phyloP scores from a whole-genome alignment of 2,113 vertebrate species.

The Mystacornis crossleyi region DNA sequence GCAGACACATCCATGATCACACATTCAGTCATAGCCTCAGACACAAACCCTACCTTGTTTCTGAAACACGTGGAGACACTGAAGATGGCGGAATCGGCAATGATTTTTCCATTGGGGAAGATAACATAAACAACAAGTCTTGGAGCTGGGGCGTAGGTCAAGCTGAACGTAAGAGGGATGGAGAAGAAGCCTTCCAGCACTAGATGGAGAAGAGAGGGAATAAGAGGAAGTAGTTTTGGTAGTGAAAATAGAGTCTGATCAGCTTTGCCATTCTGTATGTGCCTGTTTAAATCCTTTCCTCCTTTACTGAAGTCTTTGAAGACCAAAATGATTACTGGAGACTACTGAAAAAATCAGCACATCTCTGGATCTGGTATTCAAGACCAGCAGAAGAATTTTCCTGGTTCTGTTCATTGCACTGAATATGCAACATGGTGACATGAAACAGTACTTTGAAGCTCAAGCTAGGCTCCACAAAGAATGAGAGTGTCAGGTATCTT shows the following conservation, averaged over 20 bases:
- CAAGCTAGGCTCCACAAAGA: background rate
- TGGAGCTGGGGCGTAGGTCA: slow-evolving; percentile 71
- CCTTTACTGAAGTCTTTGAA: background rate
- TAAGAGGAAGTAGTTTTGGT: background rate
- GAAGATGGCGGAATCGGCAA: slow-evolving; percentile 75
- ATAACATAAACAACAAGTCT: slow-evolving; percentile 78
- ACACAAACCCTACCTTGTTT: slow-evolving; percentile 75
- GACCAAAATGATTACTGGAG: background rate
- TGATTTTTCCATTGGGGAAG: slow-evolving; percentile 78
- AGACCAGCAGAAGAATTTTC: background rate
- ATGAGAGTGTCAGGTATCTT: background rate
- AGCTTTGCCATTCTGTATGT: background rate
- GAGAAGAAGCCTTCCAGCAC: slow-evolving; percentile 71
- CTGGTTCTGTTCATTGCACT: too few species aligned
- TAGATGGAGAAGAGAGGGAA: slow-evolving; percentile 21
- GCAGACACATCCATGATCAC: background rate
- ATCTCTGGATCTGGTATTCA: background rate
- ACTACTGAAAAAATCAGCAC: background rate
- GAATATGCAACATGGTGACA: background rate
- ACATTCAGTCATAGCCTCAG: background rate
- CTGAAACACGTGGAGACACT: slow-evolving; percentile 79
- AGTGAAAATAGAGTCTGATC: background rate
- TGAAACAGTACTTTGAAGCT: background rate
- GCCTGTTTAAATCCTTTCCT: background rate
- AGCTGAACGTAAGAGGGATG: slow-evolving; percentile 73